Evolutionary conservation across 2,888 invertebrate species (phyloP).

Genomic region (Neocrepidodera transversa): DNA sequence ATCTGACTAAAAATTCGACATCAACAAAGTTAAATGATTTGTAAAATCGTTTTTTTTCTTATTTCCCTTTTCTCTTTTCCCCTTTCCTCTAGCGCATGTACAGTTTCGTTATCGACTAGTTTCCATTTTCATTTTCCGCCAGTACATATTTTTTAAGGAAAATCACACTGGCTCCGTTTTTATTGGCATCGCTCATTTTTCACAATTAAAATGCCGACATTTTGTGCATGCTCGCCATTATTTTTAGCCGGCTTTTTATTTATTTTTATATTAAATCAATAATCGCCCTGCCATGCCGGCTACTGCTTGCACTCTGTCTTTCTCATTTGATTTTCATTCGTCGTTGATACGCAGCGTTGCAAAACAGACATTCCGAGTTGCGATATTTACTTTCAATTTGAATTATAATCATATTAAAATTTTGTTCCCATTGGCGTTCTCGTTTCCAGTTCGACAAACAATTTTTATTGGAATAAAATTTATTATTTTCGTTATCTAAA

Average conservation of each 20-base stretch:
- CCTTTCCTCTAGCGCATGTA: constrained; percentile 45
- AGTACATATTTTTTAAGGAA: constrained; percentile 40
- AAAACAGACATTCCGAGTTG: constrained; percentile 20
- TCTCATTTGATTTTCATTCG: constrained; percentile 27
- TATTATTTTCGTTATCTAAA: too few relatives aligned
- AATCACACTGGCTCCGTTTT: constrained; percentile 26
- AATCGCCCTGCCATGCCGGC: constrained; percentile 34
- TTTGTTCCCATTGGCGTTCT: constrained; percentile 18
- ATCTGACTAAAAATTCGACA: constrained; percentile 1
- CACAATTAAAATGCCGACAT: constrained; percentile 36
- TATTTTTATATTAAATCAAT: constrained; percentile 41
- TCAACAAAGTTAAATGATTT: constrained; percentile 6
- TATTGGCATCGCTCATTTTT: constrained; percentile 34
- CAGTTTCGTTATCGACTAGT: constrained; percentile 52
- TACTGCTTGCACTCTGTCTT: constrained; percentile 25
- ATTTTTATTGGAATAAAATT: too few relatives aligned
- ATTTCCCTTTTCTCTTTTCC: constrained; percentile 50
- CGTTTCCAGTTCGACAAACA: not conserved
- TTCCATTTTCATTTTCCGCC: constrained; percentile 33
- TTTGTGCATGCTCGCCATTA: constrained; percentile 29
- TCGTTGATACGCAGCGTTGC: constrained; percentile 24
- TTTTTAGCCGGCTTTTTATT: constrained; percentile 35
- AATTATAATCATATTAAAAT: constrained; percentile 24
- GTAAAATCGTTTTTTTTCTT: constrained; percentile 54
- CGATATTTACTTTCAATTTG: constrained; percentile 27